Evolutionary conservation across 1,140 invertebrate species (phyloP).

Genomic region (Metopolophium dirhodum): DNA sequence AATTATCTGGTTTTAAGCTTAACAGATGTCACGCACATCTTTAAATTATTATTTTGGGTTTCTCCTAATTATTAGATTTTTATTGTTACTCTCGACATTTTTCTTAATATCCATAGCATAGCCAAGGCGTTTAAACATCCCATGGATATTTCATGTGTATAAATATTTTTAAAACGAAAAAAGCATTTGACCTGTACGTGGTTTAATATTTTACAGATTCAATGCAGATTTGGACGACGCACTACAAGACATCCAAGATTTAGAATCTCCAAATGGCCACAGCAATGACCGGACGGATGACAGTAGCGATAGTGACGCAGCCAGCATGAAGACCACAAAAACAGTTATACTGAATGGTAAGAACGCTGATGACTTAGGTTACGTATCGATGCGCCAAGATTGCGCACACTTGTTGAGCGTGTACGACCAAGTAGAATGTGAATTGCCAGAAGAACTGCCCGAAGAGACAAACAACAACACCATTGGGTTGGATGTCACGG

Average conservation of each 20-base stretch:
- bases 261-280: conserved; percentile 63
- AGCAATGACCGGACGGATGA: conserved; percentile 48
- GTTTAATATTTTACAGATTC: conserved; percentile 62
- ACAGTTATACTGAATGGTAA: conserved; percentile 47
- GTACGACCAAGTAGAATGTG: conserved; percentile 29
- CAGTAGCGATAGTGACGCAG: conserved; percentile 52
- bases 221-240: conserved; percentile 65
- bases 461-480: conserved; percentile 44
- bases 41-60: not conserved
- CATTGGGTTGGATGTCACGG: not conserved
- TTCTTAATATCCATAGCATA: not conserved
- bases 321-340: conserved; percentile 51
- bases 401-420: conserved; percentile 48
- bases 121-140: not conserved
- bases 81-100: not conserved
- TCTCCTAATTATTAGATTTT: not conserved
- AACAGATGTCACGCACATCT: not conserved
- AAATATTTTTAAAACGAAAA: not conserved
- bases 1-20: not conserved
- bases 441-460: not conserved
- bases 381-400: conserved; percentile 38
- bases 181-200: not conserved
- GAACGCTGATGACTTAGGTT: conserved; percentile 38
- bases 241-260: conserved; percentile 65
- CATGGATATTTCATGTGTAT: not conserved